These are phyloP conservation scores for Sander lucioperca DNA, from an alignment of 2,113 vertebrate species.

Conservation along the genomic window DNA sequence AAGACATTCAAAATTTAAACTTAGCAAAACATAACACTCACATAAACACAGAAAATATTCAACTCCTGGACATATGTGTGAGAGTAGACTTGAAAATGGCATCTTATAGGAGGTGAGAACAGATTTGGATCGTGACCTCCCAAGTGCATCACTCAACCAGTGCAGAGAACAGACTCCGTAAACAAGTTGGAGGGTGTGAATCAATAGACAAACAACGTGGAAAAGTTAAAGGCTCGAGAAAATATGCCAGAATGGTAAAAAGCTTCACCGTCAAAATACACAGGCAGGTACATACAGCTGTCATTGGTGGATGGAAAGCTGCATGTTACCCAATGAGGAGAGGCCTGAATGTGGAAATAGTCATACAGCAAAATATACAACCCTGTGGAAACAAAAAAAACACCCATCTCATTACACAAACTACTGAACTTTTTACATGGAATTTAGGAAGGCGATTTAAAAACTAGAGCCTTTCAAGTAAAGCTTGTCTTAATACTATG, in stretches of 20 bases:
- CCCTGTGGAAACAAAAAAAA: conserved; percentile 50
- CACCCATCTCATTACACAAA: conserved; percentile 57
- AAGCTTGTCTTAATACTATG: conserved; percentile 48
- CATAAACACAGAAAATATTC: conserved; percentile 48
- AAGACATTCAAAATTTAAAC: conserved; percentile 57
- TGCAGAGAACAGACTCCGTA: conserved; percentile 66
- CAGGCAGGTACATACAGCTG: conserved; percentile 39
- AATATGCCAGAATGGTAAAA: conserved; percentile 41
- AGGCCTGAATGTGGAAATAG: conserved; percentile 42
- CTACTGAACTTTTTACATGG: conserved; percentile 69
- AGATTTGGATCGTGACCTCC: conserved; percentile 47
- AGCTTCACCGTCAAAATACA: conserved; percentile 19
- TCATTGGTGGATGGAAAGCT: conserved; percentile 67
- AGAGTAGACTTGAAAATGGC: conserved; percentile 41
- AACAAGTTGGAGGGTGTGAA: conserved; percentile 60
- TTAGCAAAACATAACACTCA: conserved; percentile 35
- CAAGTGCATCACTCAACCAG: conserved; percentile 72
- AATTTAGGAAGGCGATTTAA: conserved; percentile 38
- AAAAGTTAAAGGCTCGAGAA: conserved; percentile 44
- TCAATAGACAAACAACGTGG: conserved; percentile 51
- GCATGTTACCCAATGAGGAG: conserved; percentile 34
- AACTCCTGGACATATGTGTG: conserved; percentile 35
- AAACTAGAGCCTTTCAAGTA: conserved; percentile 37
- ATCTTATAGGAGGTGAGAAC: conserved; percentile 55
- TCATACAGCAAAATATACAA: conserved; percentile 48